Conservation (phyloP, 2,797 vertebrate genomes). For the Anguilla anguilla region DNA sequence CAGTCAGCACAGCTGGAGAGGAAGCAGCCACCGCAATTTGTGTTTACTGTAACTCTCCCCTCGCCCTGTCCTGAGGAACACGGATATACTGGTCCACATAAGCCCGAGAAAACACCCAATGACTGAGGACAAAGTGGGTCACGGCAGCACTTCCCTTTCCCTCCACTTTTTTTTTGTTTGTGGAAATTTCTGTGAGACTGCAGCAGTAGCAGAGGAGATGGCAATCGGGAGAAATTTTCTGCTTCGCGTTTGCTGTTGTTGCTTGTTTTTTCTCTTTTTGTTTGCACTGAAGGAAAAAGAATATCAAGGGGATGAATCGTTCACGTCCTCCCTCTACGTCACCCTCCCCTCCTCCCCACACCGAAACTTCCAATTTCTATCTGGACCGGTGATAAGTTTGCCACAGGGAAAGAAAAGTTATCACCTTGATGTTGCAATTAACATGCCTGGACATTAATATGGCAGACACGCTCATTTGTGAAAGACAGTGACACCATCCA, state of each 20-base stretch:
- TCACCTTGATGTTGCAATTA: slow-evolving; percentile 29
- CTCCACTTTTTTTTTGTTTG: background rate
- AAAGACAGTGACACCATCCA: slow-evolving; percentile 14
- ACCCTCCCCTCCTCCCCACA: background rate
- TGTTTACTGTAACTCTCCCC: slow-evolving; percentile 2
- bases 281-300: slow-evolving; percentile 1
- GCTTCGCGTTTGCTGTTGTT: background rate
- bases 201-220: background rate
- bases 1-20: slow-evolving; percentile 9
- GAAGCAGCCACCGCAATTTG: background rate
- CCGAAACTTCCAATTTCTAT: background rate
- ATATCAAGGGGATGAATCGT: background rate
- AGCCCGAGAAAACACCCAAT: no score
- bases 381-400: slow-evolving; percentile 29
- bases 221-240: slow-evolving; percentile 6
- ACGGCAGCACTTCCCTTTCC: background rate
- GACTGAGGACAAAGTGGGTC: background rate
- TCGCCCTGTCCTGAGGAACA: background rate
- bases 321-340: background rate
- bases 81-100: background rate
- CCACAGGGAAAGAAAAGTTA: slow-evolving; percentile 7
- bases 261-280: background rate
- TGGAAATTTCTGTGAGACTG: background rate
- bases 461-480: slow-evolving; percentile 25
- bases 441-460: slow-evolving; percentile 24